Base-by-base conservation (phyloP, 2,113 vertebrate genomes). In the Cyprinodon tularosa region DNA sequence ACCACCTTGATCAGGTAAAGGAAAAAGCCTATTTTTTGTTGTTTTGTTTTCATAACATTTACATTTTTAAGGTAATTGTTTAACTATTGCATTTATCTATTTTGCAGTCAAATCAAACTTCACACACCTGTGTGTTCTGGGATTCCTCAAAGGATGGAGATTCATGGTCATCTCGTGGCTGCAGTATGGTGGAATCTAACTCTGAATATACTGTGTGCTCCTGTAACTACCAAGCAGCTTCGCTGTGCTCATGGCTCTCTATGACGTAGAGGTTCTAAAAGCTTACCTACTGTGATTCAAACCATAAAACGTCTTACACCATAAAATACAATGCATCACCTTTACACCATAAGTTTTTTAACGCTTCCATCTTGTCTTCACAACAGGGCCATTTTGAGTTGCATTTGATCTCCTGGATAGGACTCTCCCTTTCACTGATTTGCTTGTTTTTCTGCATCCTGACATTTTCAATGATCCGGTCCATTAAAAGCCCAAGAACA, bases 391-490 rank as follows among this genome's bases (percentile, higher is more conserved):
- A 1, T 13, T 93, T 93, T 77, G 75, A 83, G 38, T 83, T 97
- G 87, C 39, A 62, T 17, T 9, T 96, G 73, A 92, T 97, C 82
- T 95, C 95, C 62, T 93, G 87, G 83, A 84, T 96, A 74, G 95
- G 96, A 13, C 90, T 97, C 71, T 72, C 84, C 4, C 62, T 96
- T 38, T 97, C 96, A 0, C 88, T 96, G 0, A 0, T 95, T 68
- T 96, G 95, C 85, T 86, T 97, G 40, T 82, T 95, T 62, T 37
- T 96, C 69, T 95, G 95, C 90, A 95, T 97, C 75, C 68, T 95
- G 80, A 97, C 96, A 0, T 97, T 97, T 89, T 86, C 91, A 36
- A 78, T 94, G 20, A 94, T 95, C 68, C 93, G 83, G 36, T 84
- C 95, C 80, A 94, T 97, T 83, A 90, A 94, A 74, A 93, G 95